Evolutionary conservation across 2,113 vertebrate species (phyloP), one percentile per base, ranked within the genome.

Genomic region (Balaeniceps rex): DNA sequence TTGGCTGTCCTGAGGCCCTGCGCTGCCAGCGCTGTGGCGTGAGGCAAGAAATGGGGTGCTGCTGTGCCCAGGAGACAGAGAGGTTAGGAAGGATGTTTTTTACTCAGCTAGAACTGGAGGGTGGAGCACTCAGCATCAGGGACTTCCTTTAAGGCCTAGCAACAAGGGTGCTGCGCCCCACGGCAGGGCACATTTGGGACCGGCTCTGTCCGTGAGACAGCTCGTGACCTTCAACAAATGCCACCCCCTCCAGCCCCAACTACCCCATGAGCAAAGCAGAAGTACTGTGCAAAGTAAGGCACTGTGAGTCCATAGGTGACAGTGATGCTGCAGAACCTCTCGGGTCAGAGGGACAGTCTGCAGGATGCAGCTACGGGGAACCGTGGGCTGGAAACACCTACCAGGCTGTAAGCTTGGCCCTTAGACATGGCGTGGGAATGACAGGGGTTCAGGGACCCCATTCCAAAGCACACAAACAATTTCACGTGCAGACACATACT

Each of bases 171-270:
- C 34, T 24, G 66, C 40, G 49, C n/a, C 24, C 46, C 12, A 18
- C 2, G 5, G 36, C 46, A 22, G 52, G 46, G 28, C 1, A 1
- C 1, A 0, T 34, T 47, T 26, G 10, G 17, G 46, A 42, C 26
- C 4, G 4, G 11, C 36, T 68, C 60, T 36, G 31, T n/a, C 36
- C 5, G 11, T 2, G 51, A 57, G 70, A 19, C 10, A 25, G 26
- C 55, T 15, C 29, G 34, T 40, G n/a, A 28, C 69, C 22, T 36
- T 44, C 14, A 24, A 22, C 57, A 71, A 38, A 15, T 7, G 10
- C 34, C 11, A 10, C 5, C 14, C 40, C 42, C 12, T 17, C 16
- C 19, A 15, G 47, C 36, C 36, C 46, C 33, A 14, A 2, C 36
- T 11, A 19, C 33, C 19, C 63, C 0, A 0, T 34, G 19, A 83